These are phyloP conservation scores for Gila orcuttii DNA, from an alignment of 2,113 vertebrate genomes.

Conservation along the genomic window DNA sequence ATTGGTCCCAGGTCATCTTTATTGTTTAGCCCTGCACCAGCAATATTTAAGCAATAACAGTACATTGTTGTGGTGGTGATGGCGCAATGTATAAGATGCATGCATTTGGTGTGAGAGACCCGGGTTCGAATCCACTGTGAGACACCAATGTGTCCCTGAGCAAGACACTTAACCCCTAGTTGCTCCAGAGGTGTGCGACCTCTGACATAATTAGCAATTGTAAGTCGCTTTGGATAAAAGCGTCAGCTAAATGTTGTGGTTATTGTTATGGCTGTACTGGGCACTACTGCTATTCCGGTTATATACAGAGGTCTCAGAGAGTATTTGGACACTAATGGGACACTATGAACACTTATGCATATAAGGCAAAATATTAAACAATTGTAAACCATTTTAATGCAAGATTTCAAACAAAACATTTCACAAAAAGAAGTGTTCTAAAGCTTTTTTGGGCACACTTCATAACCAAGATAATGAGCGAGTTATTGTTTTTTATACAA, in stretches of 20 bases:
- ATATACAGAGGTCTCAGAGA: neutral
- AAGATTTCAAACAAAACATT: neutral
- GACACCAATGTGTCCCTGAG: too few relatives aligned
- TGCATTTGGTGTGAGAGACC: too few relatives aligned
- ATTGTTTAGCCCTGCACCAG: neutral
- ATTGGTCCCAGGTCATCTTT: neutral
- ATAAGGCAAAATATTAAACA: too few relatives aligned
- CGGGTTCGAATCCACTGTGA: too few relatives aligned
- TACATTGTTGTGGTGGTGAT: neutral
- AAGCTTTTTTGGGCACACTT: neutral
- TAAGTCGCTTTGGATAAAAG: too few relatives aligned
- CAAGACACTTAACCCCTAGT: too few relatives aligned
- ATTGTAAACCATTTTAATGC: too few relatives aligned
- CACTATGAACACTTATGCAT: neutral
- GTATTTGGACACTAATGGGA: neutral
- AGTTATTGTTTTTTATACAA: too few relatives aligned
- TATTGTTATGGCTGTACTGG: neutral
- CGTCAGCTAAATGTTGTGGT: neutral
- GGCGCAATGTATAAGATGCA: too few relatives aligned
- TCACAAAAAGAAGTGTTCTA: neutral
- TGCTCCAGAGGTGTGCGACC: too few relatives aligned
- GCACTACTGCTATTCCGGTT: neutral
- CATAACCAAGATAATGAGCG: neutral
- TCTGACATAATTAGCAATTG: too few relatives aligned
- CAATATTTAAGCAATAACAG: conserved; percentile 7